A percentile compares a stretch with the other conserved stretches of the same genome.
phyloP scores from a whole-genome alignment of 2,113 vertebrate genomes.

The Anser cygnoides region DNA sequence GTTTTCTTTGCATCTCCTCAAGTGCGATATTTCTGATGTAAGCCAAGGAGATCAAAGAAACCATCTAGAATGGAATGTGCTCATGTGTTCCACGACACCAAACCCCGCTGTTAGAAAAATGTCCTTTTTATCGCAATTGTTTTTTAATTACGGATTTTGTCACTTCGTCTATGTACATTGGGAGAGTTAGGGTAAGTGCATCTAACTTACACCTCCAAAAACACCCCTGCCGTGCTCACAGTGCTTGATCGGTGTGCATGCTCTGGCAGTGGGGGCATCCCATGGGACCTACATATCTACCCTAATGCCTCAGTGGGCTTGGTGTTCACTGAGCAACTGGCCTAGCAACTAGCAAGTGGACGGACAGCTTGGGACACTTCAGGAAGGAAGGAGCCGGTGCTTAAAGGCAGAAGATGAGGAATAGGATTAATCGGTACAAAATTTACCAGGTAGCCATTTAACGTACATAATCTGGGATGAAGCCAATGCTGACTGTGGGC shows the following conservation, averaged over 20 bases:
- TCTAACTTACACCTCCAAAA: background rate
- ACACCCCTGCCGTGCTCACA: background rate
- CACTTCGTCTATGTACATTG: background rate
- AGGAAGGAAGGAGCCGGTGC: background rate
- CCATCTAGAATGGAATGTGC: background rate
- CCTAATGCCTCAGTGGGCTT: background rate
- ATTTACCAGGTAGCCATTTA: background rate
- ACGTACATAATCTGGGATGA: background rate
- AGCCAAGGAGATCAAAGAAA: background rate
- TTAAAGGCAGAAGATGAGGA: background rate
- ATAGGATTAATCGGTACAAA: background rate
- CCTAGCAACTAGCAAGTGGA: background rate
- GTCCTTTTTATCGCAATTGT: background rate
- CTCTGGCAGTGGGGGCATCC: background rate
- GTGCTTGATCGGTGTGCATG: background rate
- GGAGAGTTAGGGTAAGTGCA: background rate
- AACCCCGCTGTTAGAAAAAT: background rate
- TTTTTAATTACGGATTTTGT: background rate
- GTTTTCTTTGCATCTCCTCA: background rate
- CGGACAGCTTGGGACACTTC: background rate
- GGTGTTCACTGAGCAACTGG: background rate
- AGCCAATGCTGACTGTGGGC: background rate
- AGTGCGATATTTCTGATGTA: background rate
- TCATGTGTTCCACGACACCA: background rate
- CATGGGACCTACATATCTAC: accelerated